These are phyloP conservation scores for Leptopilina myrica DNA, from an alignment of 2,888 invertebrate species.

Conservation along the genomic window DNA sequence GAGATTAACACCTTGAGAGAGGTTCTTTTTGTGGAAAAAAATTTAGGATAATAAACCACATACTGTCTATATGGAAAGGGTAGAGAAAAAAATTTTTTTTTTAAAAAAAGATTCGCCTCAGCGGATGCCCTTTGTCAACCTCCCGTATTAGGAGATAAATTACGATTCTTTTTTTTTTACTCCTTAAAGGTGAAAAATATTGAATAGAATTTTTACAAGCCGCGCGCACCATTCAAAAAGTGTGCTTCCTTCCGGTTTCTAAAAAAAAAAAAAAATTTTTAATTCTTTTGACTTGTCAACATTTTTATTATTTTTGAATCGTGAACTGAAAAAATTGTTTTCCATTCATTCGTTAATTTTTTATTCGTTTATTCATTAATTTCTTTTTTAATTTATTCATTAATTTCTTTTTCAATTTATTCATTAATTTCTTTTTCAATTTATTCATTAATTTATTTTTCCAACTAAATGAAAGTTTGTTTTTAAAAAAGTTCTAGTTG, in stretches of 20 bases:
- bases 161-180: slow-evolving; percentile 17
- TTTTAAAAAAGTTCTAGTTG: no score
- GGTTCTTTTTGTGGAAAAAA: slow-evolving; percentile 9
- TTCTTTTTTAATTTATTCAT: no score
- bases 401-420: no score
- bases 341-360: no score
- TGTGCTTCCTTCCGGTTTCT: background rate
- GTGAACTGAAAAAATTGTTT: no score
- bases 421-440: no score
- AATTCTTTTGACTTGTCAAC: slow-evolving; percentile 1
- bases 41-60: background rate
- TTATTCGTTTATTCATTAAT: no score
- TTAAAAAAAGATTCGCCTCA: slow-evolving; percentile 13
- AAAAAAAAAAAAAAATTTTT: background rate
- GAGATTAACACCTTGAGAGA: slow-evolving; percentile 20
- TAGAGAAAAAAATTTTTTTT: background rate
- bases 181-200: slow-evolving; percentile 15
- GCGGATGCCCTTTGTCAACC: slow-evolving; percentile 31
- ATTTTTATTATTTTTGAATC: no score
- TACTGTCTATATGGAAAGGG: background rate
- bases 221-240: background rate
- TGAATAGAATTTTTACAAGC: slow-evolving; percentile 34
- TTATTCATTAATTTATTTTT: no score
- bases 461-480: no score
- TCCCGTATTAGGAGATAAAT: slow-evolving; percentile 22